Base-by-base conservation (phyloP, 2,797 vertebrate species). In the Parauchenoglanis punctatus region DNA sequence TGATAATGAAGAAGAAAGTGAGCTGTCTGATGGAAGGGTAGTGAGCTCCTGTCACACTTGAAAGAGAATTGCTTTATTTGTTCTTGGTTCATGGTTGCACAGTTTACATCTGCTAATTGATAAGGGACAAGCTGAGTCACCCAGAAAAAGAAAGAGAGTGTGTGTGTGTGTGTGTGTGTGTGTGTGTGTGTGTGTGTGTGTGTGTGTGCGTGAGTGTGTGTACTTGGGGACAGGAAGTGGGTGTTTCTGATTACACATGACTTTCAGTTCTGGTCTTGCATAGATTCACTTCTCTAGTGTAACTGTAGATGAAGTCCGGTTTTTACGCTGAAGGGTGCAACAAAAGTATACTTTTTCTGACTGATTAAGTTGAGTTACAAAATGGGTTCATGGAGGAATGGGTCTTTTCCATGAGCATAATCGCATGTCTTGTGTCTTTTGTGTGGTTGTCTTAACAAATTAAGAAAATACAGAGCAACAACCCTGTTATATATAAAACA, bases 41-140 rank as follows among this genome's bases (percentile, higher is more conserved):
- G 46, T 40, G 40, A 56, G 61, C 46, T 52, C n/a, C 18, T 83
- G 75, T 56, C 28, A 78, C 75, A 77, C 17, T 23, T 78, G 18
- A 80, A 56, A 78, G 28, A 77, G 70, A 28, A 59, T 68, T 52
- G 28, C 49, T 77, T 35, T 67, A 59, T 86, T 84, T 61, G 61
- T 83, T 63, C 52, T 78, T 83, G 54, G 46, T 28, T 81, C 54
- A 70, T 59, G 70, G 73, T 68, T 73, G 23, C 58, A 73, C 73
- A 28, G 49, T 59, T 67, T 76, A 83, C 63, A 86, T 86, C 44
- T 86, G 56, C 73, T 85, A 87, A 85, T 56, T 78, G 52, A 78
- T 31, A 56, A 78, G 52, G 73, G 44, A 76, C 25, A 52, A 8
- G 28, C 75, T 70, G 23, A 90, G 63, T 75, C 85, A 86, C 77